Evolutionary conservation across 2,888 invertebrate genomes (phyloP).

Genomic region (Cantharis rustica): DNA sequence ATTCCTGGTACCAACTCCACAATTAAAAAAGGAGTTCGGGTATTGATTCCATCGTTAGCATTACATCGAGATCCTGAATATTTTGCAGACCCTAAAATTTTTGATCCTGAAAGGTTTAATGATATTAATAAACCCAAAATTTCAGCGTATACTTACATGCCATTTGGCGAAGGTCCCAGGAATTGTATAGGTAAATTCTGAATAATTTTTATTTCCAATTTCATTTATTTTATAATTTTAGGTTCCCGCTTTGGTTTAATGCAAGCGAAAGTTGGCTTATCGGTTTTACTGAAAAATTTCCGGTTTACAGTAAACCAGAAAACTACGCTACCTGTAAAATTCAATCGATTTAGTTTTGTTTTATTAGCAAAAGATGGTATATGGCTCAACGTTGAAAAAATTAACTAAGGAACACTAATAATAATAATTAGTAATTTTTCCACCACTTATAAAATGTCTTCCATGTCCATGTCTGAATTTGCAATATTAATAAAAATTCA

Average conservation of each 20-base stretch:
- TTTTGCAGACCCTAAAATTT: constrained; percentile 61
- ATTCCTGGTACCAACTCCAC: constrained; percentile 39
- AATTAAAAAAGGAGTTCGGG: constrained; percentile 37
- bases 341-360: neutral
- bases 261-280: neutral
- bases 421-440: too few species aligned
- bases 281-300: neutral
- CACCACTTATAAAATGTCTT: too few species aligned
- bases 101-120: constrained; percentile 64
- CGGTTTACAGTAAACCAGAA: neutral
- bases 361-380: neutral
- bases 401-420: too few species aligned
- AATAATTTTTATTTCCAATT: too few species aligned
- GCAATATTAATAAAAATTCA: too few species aligned
- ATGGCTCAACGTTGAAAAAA: neutral
- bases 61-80: constrained; percentile 39
- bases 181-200: neutral
- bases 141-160: neutral
- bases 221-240: neutral
- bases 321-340: neutral
- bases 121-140: neutral
- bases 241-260: neutral
- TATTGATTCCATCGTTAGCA: constrained; percentile 39
- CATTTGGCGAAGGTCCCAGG: neutral
- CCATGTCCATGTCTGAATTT: too few species aligned